A percentile compares a stretch with the other conserved stretches of the same genome.
These are phyloP conservation scores for Scrobipalpa costella DNA, from an alignment of 2,888 invertebrate species.

Conservation along the genomic window DNA sequence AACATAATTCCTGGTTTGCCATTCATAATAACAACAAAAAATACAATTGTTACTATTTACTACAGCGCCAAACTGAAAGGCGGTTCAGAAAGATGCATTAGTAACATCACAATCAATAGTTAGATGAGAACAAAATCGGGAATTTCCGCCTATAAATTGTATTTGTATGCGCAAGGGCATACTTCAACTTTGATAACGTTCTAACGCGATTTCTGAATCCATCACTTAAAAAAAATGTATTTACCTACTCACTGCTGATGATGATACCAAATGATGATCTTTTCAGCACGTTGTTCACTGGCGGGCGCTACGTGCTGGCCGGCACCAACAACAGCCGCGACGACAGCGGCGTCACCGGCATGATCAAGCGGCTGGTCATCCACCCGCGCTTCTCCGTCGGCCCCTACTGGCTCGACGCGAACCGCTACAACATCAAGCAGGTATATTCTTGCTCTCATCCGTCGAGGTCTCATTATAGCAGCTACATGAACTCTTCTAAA, in stretches of 20 bases:
- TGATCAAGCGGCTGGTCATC: slow-evolving; percentile 60
- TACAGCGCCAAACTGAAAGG: neutral
- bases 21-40: neutral
- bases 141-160: too few species aligned
- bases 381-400: slow-evolving; percentile 72
- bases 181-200: too few species aligned
- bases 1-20: neutral
- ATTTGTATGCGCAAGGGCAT: too few species aligned
- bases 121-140: too few species aligned
- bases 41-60: neutral
- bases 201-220: neutral
- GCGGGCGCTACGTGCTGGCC: slow-evolving; percentile 55
- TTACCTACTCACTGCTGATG: too few species aligned
- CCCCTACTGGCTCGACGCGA: slow-evolving; percentile 69
- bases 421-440: slow-evolving; percentile 56
- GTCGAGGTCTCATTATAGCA: too few species aligned
- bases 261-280: too few species aligned
- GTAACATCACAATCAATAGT: too few species aligned
- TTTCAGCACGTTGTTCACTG: slow-evolving; percentile 58
- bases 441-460: slow-evolving; percentile 34
- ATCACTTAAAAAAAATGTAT: too few species aligned
- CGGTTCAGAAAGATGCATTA: too few species aligned
- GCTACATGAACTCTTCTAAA: too few species aligned
- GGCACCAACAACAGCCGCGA: slow-evolving; percentile 63
- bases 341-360: slow-evolving; percentile 52